Percentiles rank a stretch among this genome's conserved stretches.
Conservation (phyloP, 2,888 invertebrate species). For the Drosophila tripunctata region DNA sequence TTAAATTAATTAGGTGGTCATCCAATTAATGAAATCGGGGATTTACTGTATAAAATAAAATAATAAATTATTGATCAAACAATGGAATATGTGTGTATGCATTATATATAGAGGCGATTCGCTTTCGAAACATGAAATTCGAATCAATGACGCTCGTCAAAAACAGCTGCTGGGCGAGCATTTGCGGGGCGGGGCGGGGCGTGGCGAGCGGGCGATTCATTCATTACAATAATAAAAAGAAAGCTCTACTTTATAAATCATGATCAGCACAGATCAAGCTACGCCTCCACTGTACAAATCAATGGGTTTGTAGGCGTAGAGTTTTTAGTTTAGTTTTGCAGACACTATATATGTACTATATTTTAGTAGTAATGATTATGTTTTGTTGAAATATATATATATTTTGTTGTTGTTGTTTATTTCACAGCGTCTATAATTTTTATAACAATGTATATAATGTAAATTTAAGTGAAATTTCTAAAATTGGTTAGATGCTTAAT, state of each 20-base stretch:
- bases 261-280: constrained; percentile 35
- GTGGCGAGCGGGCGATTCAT: constrained; percentile 4
- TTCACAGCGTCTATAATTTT: constrained; percentile 73
- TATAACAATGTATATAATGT: constrained; percentile 67
- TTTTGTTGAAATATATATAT: constrained; percentile 38
- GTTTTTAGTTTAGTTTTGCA: constrained; percentile 63
- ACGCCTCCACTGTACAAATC: constrained; percentile 52
- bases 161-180: constrained; percentile 56
- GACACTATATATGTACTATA: constrained; percentile 22
- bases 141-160: constrained; percentile 7
- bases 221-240: constrained; percentile 1
- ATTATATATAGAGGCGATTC: constrained; percentile 1
- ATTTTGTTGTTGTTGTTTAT: constrained; percentile 56
- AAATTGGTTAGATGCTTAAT: constrained; percentile 42
- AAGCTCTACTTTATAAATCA: constrained; percentile 13
- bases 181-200: constrained; percentile 12
- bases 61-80: constrained; percentile 56
- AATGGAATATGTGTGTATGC: constrained; percentile 13
- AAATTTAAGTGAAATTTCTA: constrained; percentile 59
- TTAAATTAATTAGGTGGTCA: constrained; percentile 73
- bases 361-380: constrained; percentile 50
- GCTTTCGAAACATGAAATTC: neutral
- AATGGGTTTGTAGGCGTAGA: constrained; percentile 54
- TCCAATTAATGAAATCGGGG: constrained; percentile 79
- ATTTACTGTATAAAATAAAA: constrained; percentile 76